Percentiles rank a stretch among this genome's conserved stretches.
Conservation (phyloP, 2,797 vertebrate genomes). For the Echeneis naucrates region DNA sequence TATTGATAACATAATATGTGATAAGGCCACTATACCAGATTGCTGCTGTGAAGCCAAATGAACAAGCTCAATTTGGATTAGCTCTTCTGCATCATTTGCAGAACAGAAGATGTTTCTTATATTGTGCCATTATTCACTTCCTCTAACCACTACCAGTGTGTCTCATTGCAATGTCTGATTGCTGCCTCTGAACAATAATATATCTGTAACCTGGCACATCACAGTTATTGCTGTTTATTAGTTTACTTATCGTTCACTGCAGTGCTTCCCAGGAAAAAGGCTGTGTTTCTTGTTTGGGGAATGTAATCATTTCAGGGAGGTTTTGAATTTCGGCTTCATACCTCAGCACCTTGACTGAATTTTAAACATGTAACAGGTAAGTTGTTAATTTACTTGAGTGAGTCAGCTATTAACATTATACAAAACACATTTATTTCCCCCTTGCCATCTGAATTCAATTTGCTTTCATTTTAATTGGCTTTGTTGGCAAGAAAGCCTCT, state of each 20-base stretch:
- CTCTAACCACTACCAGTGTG: slow-evolving; percentile 13
- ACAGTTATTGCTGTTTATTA: slow-evolving; percentile 25
- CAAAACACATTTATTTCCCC: neutral
- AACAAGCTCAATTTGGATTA: slow-evolving; percentile 38
- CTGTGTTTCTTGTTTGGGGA: neutral
- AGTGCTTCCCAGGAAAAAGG: neutral
- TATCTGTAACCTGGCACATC: slow-evolving; percentile 15
- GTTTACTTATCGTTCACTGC: slow-evolving; percentile 10
- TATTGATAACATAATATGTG: slow-evolving; percentile 17
- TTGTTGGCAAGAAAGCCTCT: slow-evolving; percentile 20
- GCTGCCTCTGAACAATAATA: slow-evolving; percentile 19
- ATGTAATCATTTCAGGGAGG: slow-evolving; percentile 2
- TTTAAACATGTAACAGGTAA: neutral
- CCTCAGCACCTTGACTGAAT: neutral
- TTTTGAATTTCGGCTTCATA: slow-evolving; percentile 14
- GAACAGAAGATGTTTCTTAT: slow-evolving; percentile 23
- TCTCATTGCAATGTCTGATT: slow-evolving; percentile 15
- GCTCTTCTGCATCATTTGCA: slow-evolving; percentile 18
- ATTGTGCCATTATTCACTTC: slow-evolving; percentile 35
- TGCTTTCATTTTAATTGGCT: slow-evolving; percentile 23
- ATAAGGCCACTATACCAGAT: slow-evolving; percentile 18
- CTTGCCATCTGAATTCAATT: slow-evolving; percentile 11
- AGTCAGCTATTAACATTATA: slow-evolving; percentile 23
- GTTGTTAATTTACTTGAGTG: slow-evolving; percentile 23
- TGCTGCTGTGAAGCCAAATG: slow-evolving; percentile 11